Conservation (phyloP, 2,888 invertebrate genomes). For the Pardosa pseudoannulata region DNA sequence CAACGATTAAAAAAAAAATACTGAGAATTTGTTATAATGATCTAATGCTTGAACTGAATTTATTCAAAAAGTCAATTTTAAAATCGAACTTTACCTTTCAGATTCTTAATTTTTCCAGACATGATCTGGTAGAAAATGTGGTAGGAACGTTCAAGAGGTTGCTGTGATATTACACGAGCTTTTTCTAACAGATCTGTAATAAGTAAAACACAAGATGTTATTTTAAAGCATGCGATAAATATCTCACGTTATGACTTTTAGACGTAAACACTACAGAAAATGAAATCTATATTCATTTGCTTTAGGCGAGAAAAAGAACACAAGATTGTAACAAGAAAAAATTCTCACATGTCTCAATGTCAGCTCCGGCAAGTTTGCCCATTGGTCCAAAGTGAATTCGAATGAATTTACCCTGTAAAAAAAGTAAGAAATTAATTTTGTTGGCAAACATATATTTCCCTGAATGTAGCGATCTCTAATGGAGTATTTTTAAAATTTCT, state of each 20-base stretch:
- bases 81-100: conserved; percentile 85
- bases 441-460: not conserved
- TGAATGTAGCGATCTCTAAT: too few relatives aligned
- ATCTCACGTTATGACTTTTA: too few relatives aligned
- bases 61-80: too few relatives aligned
- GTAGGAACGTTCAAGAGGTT: conserved; percentile 97
- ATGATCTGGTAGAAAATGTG: conserved; percentile 99
- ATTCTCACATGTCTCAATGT: conserved; percentile 99
- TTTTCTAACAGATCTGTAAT: conserved; percentile 96
- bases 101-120: conserved; percentile 91
- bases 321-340: not conserved
- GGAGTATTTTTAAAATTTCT: too few relatives aligned
- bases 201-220: too few relatives aligned
- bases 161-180: conserved; percentile 99
- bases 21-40: too few relatives aligned
- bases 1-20: not conserved
- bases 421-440: not conserved
- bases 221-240: too few relatives aligned
- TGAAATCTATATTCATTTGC: not conserved
- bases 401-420: conserved; percentile 98
- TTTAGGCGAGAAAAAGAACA: not conserved
- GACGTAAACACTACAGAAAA: too few relatives aligned
- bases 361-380: conserved; percentile 99
- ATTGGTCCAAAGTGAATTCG: conserved; percentile 99
- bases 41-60: too few relatives aligned